phyloP scores from a whole-genome alignment of 2,113 vertebrate species.

The Paradisaea rubra region DNA sequence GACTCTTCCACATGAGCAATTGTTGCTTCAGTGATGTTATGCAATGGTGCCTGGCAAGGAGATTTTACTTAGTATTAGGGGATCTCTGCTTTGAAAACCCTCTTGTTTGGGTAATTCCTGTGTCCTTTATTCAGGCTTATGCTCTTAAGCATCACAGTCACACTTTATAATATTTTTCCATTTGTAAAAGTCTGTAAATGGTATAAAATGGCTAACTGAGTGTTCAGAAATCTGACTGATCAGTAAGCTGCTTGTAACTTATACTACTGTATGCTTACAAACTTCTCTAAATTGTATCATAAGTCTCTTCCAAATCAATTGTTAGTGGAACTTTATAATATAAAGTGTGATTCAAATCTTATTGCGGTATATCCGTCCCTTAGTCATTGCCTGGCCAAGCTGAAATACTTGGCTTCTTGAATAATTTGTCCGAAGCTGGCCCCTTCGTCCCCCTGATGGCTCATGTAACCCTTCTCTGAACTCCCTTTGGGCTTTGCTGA shows the following conservation, averaged over 20 bases:
- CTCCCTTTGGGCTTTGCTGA: constrained; percentile 43
- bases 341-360: constrained; percentile 10
- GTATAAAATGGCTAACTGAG: not conserved
- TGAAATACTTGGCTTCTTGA: constrained; percentile 53
- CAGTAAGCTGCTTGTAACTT: not conserved
- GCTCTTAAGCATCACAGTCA: not conserved
- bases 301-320: not conserved
- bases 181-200: not conserved
- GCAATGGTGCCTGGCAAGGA: constrained; percentile 10
- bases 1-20: constrained; percentile 15
- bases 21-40: constrained; percentile 45
- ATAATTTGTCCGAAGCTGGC: constrained; percentile 46
- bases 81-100: not conserved
- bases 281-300: not conserved
- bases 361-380: not conserved
- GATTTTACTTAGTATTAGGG: not conserved
- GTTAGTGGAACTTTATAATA: not conserved
- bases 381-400: constrained; percentile 35
- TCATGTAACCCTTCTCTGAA: constrained; percentile 45
- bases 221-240: not conserved
- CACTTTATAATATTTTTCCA: not conserved
- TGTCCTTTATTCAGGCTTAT: not conserved
- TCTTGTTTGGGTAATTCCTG: not conserved
- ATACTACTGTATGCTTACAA: not conserved
- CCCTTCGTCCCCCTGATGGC: not conserved